Base-by-base conservation (phyloP, 2,888 invertebrate species). In the Heliconius cydno region DNA sequence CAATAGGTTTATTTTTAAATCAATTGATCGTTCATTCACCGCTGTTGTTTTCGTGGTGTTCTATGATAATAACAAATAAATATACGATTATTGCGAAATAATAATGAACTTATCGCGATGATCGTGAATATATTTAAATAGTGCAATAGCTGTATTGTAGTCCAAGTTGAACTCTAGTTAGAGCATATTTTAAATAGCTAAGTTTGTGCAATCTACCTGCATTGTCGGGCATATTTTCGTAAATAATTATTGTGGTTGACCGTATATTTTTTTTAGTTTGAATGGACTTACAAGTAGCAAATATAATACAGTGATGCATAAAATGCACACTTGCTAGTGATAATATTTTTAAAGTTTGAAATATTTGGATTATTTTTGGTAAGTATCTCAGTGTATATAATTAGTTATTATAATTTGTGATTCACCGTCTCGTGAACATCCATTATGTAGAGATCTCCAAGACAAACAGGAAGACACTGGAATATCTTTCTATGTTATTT, bases 1-100 rank as follows among this genome's bases (percentile, higher is more conserved):
- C 89, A 90, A 89, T 80, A 84, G 85, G 84, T 87, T 85, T 85
- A 90, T 90, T 92, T 91, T 92, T 90, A 91, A 91, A 90, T 93
- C 92, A 93, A 88, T 88, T 88, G 94, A 94, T 94, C 94, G 94
- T 94, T 95, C 94, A 94, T 94, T 94, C 94, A 95, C 94, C 94
- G 94, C 94, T 92, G 93, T 92, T 94, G 93, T 94, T 94, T 94
- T 94, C 92, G 93, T 90, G 92, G 94, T 94, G 94, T 92, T 92
- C 90, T 92, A 92, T 91, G 92, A 90, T 91, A 90, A 91, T 92
- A 90, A 92, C 92, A 93, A 92, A 92, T 92, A 93, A 94, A 92
- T 91, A 91, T 88, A 91, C 87, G 88, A 90, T 89, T 89, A 92
- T 88, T 91, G 89, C 91, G 90, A 91, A 90, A 87, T 89, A 87